Evolutionary conservation across 2,888 invertebrate genomes (phyloP).

Genomic region (Bombyx huttoni): DNA sequence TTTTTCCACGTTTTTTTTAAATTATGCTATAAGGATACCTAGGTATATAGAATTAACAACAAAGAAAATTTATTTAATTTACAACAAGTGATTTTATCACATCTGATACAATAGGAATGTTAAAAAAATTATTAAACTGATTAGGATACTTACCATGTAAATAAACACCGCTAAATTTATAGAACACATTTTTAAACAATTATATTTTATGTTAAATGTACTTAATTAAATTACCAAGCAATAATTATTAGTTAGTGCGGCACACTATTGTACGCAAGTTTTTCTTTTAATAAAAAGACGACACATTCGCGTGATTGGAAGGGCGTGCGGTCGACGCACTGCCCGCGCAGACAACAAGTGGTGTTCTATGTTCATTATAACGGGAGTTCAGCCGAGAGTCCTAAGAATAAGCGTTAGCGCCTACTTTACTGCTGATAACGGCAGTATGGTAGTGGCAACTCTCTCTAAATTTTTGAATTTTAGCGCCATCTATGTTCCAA

Average conservation of each 20-base stretch:
- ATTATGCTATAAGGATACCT: no score
- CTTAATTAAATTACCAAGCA: constrained; percentile 29
- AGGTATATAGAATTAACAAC: no score
- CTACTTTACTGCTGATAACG: constrained; percentile 33
- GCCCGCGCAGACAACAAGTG: constrained; percentile 67
- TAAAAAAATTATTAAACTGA: not conserved
- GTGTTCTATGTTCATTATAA: constrained; percentile 58
- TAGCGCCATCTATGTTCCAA: constrained; percentile 40
- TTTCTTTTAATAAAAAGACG: constrained; percentile 49
- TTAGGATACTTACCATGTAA: constrained; percentile 60
- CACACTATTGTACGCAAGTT: constrained; percentile 56
- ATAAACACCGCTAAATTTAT: constrained; percentile 36
- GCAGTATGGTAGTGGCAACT: constrained; percentile 27
- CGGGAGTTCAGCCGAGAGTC: constrained; percentile 65
- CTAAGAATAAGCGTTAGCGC: constrained; percentile 41
- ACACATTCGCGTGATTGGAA: constrained; percentile 62
- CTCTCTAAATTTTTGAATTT: constrained; percentile 25
- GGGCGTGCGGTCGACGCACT: constrained; percentile 70
- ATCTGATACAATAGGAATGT: no score
- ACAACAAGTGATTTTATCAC: no score
- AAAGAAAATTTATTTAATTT: no score
- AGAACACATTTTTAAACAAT: constrained; percentile 45
- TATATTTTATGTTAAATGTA: constrained; percentile 14
- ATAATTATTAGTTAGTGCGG: constrained; percentile 21
- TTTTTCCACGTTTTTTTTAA: no score